A percentile compares a stretch with the other conserved stretches of the same genome.
Evolutionary conservation across 2,888 invertebrate species (phyloP).

Genomic region (Machimus rusticus): DNA sequence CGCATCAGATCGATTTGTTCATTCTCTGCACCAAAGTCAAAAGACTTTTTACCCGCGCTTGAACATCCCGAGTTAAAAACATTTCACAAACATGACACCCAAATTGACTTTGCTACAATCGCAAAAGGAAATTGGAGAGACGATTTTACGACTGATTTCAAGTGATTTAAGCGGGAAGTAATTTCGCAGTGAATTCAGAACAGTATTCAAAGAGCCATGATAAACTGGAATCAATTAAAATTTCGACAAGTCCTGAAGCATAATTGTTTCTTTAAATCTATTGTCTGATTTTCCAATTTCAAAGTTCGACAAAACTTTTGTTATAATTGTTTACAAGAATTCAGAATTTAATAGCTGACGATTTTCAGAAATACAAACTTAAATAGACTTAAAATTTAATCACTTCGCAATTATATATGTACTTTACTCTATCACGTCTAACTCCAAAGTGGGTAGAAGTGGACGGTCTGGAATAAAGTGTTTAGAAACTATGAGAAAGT

Average conservation of each 20-base stretch:
- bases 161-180: background rate
- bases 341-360: too few species aligned
- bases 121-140: background rate
- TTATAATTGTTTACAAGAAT: background rate
- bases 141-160: background rate
- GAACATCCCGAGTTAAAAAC: background rate
- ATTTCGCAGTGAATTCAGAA: background rate
- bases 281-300: background rate
- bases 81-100: background rate
- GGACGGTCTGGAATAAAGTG: too few species aligned
- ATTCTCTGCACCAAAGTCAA: background rate
- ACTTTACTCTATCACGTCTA: too few species aligned
- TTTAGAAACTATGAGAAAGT: too few species aligned
- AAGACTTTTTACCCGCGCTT: background rate
- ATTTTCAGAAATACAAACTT: too few species aligned
- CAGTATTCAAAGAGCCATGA: background rate
- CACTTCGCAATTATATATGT: too few species aligned
- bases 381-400: too few species aligned
- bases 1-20: background rate
- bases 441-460: too few species aligned
- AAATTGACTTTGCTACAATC: background rate
- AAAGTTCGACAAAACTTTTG: background rate
- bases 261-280: background rate
- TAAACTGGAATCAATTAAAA: conserved; percentile 6
- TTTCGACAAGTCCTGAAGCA: background rate